Evolutionary conservation across 2,113 vertebrate species (phyloP).

Genomic region (Chlorodrepanis virens): DNA sequence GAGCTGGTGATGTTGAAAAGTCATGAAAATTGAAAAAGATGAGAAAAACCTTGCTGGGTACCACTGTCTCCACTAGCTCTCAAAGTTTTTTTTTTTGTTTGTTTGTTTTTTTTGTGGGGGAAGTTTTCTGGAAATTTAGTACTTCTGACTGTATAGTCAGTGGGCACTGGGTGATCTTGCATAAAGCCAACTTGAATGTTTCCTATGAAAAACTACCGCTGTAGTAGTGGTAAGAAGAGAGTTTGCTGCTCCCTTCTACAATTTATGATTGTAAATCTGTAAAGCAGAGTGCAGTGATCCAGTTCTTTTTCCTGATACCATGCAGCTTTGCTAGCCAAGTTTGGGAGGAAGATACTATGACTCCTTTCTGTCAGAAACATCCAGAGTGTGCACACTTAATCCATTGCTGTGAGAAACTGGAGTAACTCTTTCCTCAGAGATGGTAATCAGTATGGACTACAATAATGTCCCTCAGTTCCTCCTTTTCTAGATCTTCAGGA

Average conservation of each 20-base stretch:
- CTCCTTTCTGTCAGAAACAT: background rate
- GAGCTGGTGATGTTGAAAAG: background rate
- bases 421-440: background rate
- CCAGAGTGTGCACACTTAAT: background rate
- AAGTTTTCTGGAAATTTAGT: background rate
- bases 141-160: background rate
- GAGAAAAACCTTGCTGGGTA: background rate
- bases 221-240: background rate
- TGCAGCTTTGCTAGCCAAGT: background rate
- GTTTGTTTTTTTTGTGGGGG: background rate
- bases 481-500: background rate
- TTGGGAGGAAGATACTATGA: background rate
- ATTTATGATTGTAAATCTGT: background rate
- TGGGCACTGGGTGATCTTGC: background rate
- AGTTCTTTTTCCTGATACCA: background rate
- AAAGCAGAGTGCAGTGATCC: background rate
- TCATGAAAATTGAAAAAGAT: background rate
- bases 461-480: background rate
- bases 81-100: background rate
- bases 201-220: background rate
- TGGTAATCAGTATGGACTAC: background rate
- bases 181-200: background rate
- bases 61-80: background rate
- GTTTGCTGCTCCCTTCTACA: background rate
- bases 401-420: background rate